Evolutionary conservation across 2,888 invertebrate species (phyloP), one percentile per base, ranked within the genome.

Genomic region (Antheraea yamamai): DNA sequence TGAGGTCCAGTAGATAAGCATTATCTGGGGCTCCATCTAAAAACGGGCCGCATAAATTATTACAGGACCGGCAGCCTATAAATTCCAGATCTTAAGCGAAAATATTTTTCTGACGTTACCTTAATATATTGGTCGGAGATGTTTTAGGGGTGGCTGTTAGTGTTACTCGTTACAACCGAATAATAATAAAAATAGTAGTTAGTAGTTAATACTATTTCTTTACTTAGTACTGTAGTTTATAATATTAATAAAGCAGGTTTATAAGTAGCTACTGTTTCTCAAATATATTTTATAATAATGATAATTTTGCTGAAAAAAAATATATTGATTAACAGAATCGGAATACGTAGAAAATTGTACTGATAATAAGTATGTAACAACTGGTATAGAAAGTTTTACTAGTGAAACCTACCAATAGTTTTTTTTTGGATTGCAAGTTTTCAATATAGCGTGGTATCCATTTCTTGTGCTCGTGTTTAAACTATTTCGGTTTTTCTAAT

Each of bases 21-120:
- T 70, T 70, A 70, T 39, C 39, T 39, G 39, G 39, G 70, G 70
- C 39, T 39, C 39, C 73, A 39, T 39, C 61, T 73, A 35, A 73
- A 39, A 55, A 61, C 30, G 75, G 73, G 55, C 73, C 58, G 68
- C 73, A 75, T 75, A 75, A 73, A 75, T 75, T 73, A 75, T 73
- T 58, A n/a, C 39, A 51, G 20, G 58, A 73, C 26, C 66, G 55
- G 23, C 20, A 30, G 68, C 55, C 64, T n/a, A 52, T 75, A 75
- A 75, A 75, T 75, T 73, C 66, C 35, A 55, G 75, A 70, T 68
- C 73, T 75, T 73, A 51, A 30, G 58, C 68, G 75, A 75, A 73
- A 58, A 75, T 75, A 75, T 75, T 73, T 61, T 73, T 74, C 61
- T 52, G 23, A 74, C 72, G 35, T 75, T 51, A 70, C 70, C 70